Conservation (phyloP, 2,888 invertebrate species). For the Drosophila gaucha region DNA sequence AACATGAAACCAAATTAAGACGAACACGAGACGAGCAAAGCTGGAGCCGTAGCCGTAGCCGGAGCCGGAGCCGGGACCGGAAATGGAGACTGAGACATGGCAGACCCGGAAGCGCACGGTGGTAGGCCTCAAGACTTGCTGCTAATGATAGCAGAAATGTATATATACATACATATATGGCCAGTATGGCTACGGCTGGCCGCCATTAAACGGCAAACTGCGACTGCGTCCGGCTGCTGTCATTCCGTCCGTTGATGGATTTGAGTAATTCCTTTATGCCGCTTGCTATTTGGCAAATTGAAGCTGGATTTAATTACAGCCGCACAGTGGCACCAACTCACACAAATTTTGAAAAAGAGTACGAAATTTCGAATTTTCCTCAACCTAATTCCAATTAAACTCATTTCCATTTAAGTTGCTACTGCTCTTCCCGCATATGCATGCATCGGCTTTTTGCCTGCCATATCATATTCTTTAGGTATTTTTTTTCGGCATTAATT, state of each 20-base stretch:
- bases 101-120: constrained; percentile 51
- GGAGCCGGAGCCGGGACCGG: constrained; percentile 3
- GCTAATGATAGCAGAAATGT: constrained; percentile 54
- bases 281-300: constrained; percentile 63
- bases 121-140: constrained; percentile 41
- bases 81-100: constrained; percentile 14
- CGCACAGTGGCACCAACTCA: constrained; percentile 33
- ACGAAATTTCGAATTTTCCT: not conserved
- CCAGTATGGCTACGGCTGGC: not conserved
- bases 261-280: constrained; percentile 65
- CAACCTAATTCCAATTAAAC: constrained; percentile 1
- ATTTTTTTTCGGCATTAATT: constrained; percentile 7
- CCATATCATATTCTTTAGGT: no score
- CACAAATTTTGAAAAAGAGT: not conserved
- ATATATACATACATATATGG: not conserved
- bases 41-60: not conserved
- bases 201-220: not conserved
- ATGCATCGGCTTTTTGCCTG: no score
- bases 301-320: constrained; percentile 71
- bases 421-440: no score
- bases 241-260: constrained; percentile 68
- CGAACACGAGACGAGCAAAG: constrained; percentile 48
- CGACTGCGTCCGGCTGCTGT: constrained; percentile 44
- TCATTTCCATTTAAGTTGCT: not conserved
- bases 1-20: constrained; percentile 75